A percentile compares a stretch with the other conserved stretches of the same genome.
Conservation (phyloP, 35 echinoderm and acorn worm species). For the Heliocidaris tuberculata region DNA sequence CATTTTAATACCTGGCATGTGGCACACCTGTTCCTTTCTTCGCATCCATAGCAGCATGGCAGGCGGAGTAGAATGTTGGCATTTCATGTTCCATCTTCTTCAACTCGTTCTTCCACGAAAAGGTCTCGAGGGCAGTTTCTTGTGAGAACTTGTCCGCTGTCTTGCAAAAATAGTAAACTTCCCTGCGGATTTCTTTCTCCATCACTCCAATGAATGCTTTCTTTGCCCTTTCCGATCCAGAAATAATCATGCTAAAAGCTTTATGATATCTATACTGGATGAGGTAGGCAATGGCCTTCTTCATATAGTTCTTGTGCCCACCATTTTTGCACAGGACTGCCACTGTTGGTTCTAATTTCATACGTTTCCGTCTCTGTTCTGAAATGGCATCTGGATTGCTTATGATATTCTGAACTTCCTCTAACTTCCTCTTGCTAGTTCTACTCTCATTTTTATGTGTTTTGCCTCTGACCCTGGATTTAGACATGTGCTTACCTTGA, state of each 20-base stretch:
- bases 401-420: slow-evolving; percentile 31
- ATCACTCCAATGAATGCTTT: slow-evolving; percentile 4
- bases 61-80: slow-evolving; percentile 34
- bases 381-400: background rate
- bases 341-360: slow-evolving; percentile 30
- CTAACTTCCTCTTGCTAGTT: slow-evolving; percentile 15
- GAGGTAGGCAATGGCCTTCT: slow-evolving; percentile 29
- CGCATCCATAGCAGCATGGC: slow-evolving; percentile 10
- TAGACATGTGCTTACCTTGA: background rate
- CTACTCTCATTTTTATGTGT: slow-evolving; percentile 4
- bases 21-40: background rate
- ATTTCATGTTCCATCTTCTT: slow-evolving; percentile 24
- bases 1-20: background rate
- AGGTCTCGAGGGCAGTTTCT: background rate
- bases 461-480: background rate
- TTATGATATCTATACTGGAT: slow-evolving; percentile 46
- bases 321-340: slow-evolving; percentile 44
- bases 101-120: slow-evolving; percentile 31
- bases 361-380: slow-evolving; percentile 14
- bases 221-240: slow-evolving; percentile 1
- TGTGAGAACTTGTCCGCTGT: background rate
- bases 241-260: slow-evolving; percentile 15
- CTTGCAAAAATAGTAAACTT: slow-evolving; percentile 38
- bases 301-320: slow-evolving; percentile 40
- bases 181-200: slow-evolving; percentile 32